Evolutionary conservation across 2,113 vertebrate species (phyloP), one percentile per base, ranked within the genome.

Genomic region (Crypturellus undulatus): DNA sequence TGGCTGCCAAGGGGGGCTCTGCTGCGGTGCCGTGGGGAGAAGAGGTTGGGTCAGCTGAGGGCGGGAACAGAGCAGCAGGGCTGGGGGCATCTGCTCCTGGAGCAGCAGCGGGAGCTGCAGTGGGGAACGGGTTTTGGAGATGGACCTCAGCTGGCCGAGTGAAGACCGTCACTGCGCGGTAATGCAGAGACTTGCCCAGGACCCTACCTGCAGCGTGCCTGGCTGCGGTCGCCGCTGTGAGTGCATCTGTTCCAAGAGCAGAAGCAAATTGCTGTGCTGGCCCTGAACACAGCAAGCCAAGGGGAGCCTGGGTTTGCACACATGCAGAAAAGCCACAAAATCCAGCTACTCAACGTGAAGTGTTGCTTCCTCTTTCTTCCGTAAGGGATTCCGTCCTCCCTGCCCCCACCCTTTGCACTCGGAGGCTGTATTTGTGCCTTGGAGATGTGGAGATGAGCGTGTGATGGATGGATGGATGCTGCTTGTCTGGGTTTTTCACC

Each of bases 391-490:
- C 78, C 71, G 82, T 84, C 40, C 93, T 64, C 68, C 94, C 95
- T 92, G 91, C 91, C 95, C 94, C 91, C 81, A 96, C 82, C 85
- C 71, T 78, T 94, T 93, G 93, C 93, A 93, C 96, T 92, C 64
- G 91, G 90, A 91, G 28, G 77, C 94, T 97, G n/a, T 96, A 95
- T 98, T 97, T 87, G 96, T 97, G 94, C 96, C 96, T 96, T 95
- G 88, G 97, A 94, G 69, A 97, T 96, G 95, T 92, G 92, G 90
- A 96, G 95, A 97, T 93, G 96, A 97, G 93, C 59, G 2, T 68
- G 85, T 98, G 98, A 98, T 98, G 97, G 98, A 98, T 98, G 97
- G 98, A 97, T 98, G 97, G 97, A 98, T 98, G 97, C 93, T 88
- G 96, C 97, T 97, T 98, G 98, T 98, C 96, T 98, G 96, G 97